These are phyloP conservation scores for Phataginus tricuspis DNA, from an alignment of 2,797 vertebrate genomes.

Conservation along the genomic window DNA sequence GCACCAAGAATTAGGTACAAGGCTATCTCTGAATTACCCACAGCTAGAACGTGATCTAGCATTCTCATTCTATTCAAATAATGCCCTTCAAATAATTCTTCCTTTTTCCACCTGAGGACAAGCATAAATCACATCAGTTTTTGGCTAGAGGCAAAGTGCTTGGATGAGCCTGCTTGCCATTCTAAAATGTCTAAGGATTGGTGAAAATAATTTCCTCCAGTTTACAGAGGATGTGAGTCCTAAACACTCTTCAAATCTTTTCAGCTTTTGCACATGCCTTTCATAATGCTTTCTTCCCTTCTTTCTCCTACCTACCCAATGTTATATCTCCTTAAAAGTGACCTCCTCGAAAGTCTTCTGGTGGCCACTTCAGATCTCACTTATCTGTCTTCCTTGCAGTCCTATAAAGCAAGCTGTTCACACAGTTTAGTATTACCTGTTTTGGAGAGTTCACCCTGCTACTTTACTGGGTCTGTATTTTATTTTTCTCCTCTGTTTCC, in stretches of 20 bases:
- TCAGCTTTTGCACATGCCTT: neutral
- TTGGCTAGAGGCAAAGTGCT: neutral
- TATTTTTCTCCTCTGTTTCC: neutral
- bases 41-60: neutral
- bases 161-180: neutral
- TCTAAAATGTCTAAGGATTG: neutral
- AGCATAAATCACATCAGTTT: neutral
- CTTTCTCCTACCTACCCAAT: neutral
- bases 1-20: neutral
- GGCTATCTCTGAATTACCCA: neutral
- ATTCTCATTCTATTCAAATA: conserved; percentile 10
- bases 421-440: neutral
- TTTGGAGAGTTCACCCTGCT: neutral
- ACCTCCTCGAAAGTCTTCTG: neutral
- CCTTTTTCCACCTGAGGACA: neutral
- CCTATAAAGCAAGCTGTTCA: neutral
- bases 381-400: neutral
- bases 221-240: neutral
- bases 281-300: neutral
- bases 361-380: neutral
- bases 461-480: neutral
- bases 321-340: neutral
- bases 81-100: neutral
- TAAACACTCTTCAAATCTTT: neutral
- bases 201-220: neutral